Evolutionary conservation across 2,888 invertebrate genomes (phyloP).

Genomic region (Andricus quercusramuli): DNA sequence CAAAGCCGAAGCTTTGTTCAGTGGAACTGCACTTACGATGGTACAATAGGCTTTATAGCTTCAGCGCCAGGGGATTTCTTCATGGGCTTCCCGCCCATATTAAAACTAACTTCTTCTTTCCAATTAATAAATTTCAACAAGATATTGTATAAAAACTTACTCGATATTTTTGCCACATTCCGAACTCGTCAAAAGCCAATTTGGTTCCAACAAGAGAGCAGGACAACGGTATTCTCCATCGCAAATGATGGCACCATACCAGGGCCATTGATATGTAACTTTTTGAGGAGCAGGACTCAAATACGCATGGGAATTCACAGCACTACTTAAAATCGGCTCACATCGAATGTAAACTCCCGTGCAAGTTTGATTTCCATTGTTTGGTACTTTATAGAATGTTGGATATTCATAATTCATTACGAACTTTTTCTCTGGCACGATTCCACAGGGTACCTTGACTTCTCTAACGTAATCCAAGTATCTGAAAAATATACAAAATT

Average conservation of each 20-base stretch:
- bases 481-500: constrained; percentile 54
- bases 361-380: constrained; percentile 56
- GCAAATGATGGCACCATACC: constrained; percentile 86
- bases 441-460: constrained; percentile 55
- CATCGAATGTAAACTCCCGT: constrained; percentile 65
- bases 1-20: too few relatives aligned
- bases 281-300: constrained; percentile 54
- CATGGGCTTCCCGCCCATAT: too few relatives aligned
- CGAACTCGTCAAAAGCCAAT: constrained; percentile 83
- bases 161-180: constrained; percentile 79
- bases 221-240: constrained; percentile 86
- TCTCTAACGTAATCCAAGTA: constrained; percentile 65
- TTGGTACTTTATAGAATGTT: constrained; percentile 42
- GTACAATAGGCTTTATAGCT: too few relatives aligned
- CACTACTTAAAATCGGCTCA: constrained; percentile 60
- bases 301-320: constrained; percentile 52
- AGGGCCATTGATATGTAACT: constrained; percentile 82
- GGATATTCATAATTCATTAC: constrained; percentile 48
- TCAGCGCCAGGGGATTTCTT: too few relatives aligned
- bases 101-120: too few relatives aligned
- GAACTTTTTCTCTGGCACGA: constrained; percentile 39
- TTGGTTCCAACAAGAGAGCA: constrained; percentile 84
- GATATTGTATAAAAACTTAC: constrained; percentile 72
- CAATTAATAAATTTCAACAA: background rate
- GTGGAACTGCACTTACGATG: too few relatives aligned